These are phyloP conservation scores for Pammene fasciana DNA, from an alignment of 2,888 invertebrate genomes.

Conservation along the genomic window DNA sequence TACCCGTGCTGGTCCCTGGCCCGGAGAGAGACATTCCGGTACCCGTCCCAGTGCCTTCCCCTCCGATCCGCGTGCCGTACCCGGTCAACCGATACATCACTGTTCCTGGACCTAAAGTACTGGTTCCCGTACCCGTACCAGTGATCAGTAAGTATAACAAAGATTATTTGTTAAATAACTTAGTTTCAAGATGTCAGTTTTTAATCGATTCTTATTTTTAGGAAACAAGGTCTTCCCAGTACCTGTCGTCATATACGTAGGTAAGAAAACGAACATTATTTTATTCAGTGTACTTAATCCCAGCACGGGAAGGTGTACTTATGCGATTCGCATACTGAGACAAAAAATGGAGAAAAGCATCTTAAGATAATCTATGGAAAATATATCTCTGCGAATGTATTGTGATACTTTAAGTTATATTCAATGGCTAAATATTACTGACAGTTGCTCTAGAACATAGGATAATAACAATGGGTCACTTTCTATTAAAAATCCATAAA, in stretches of 20 bases:
- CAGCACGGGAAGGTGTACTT: no score
- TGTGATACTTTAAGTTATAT: no score
- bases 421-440: no score
- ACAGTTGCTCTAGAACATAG: no score
- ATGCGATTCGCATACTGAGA: no score
- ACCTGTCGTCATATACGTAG: conserved; percentile 62
- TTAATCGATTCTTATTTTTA: conserved; percentile 48
- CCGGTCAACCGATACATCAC: conserved; percentile 61
- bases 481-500: no score
- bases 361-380: no score
- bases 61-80: conserved; percentile 57
- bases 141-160: conserved; percentile 51
- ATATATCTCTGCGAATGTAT: no score
- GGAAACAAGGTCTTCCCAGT: conserved; percentile 61
- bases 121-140: conserved; percentile 63
- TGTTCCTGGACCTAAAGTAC: conserved; percentile 59
- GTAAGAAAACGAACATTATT: conserved; percentile 52
- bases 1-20: conserved; percentile 47
- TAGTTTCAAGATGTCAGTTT: background rate
- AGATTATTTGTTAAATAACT: background rate
- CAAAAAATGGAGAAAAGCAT: no score
- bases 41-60: conserved; percentile 60
- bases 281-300: background rate
- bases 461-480: no score
- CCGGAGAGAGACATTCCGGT: conserved; percentile 49